Percentiles rank a stretch among this genome's conserved stretches.
phyloP scores from a whole-genome alignment of 2,113 vertebrate genomes.

The Leptosomus discolor region DNA sequence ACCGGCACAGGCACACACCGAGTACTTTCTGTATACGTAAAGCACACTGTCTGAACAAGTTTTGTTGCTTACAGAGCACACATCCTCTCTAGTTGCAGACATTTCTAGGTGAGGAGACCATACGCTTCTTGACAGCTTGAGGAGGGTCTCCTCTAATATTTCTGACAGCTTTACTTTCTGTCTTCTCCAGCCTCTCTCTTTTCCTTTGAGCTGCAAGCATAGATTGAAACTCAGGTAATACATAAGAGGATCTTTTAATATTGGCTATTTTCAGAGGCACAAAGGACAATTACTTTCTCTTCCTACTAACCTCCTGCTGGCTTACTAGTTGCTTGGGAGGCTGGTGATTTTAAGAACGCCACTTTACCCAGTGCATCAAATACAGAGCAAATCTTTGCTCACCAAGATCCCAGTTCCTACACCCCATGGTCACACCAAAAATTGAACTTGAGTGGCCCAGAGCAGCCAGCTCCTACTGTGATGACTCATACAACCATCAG shows the following conservation, averaged over 20 bases:
- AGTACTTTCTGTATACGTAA: not conserved
- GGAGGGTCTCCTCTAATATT: conserved; percentile 22
- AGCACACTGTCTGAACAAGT: not conserved
- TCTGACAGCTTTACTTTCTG: conserved; percentile 36
- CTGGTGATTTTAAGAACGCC: conserved; percentile 60
- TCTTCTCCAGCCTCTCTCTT: conserved; percentile 12
- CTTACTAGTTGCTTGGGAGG: conserved; percentile 66
- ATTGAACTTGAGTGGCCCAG: conserved; percentile 74
- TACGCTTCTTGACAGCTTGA: not conserved
- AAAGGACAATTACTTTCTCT: conserved; percentile 63
- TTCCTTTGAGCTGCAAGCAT: not conserved
- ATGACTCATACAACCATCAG: conserved; percentile 70
- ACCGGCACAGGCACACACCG: not conserved
- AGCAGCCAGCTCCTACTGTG: conserved; percentile 60
- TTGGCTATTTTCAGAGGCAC: conserved; percentile 64
- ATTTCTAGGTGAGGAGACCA: not conserved
- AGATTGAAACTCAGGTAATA: conserved; percentile 46
- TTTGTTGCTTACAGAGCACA: not conserved
- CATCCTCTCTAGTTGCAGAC: not conserved
- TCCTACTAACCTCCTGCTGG: conserved; percentile 57
- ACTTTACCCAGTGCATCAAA: conserved; percentile 74
- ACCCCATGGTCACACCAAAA: conserved; percentile 61
- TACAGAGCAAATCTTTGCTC: conserved; percentile 67
- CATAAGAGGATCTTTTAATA: conserved; percentile 59
- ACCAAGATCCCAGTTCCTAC: conserved; percentile 58